Evolutionary conservation across 2,113 vertebrate species (phyloP), one percentile per base, ranked within the genome.

Genomic region (Entomyzon cyanotis): DNA sequence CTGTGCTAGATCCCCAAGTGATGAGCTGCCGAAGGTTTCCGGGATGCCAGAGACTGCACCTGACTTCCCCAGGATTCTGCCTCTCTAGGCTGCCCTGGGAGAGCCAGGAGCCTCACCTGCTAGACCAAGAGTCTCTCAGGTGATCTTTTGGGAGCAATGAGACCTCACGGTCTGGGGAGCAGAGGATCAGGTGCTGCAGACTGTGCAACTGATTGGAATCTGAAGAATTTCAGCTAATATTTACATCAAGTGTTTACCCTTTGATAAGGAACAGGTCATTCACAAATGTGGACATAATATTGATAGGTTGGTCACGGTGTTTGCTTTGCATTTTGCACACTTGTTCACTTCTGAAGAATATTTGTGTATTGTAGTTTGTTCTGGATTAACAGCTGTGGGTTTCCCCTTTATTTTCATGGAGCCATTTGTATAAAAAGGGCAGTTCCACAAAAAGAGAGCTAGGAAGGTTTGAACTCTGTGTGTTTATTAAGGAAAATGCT

Each of bases 161-260:
- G 37, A 53, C 12, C n/a, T 44, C 59, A 8, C 1, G 24, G 13
- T 12, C 60, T 20, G 35, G 30, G 73, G 31, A 87, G 7, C 62
- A 75, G 86, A 25, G 58, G 80, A 41, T 74, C 39, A 58, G 73
- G 71, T 77, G 81, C 73, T 94, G 46, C 10, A 37, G 71, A 17
- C 75, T 74, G 62, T 74, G 95, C 84, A 93, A 58, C 55, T 20
- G n/a, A 37, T 42, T 60, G 96, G 97, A 96, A 97, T 97, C 64
- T 91, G 69, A 94, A 73, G 95, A 96, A 97, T 97, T 80, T 68
- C 3, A 27, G 86, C 73, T 90, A 95, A 92, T 98, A 76, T 98
- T 98, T 90, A 91, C 93, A 93, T 59, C 39, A 58, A 77, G 69
- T 84, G 83, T 96, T 96, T 97, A 50, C 63, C 86, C 92, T 88